A percentile compares a stretch with the other conserved stretches of the same genome.
These are phyloP conservation scores for Phyllostomus hastatus DNA, from an alignment of 2,113 vertebrate genomes.

Conservation along the genomic window DNA sequence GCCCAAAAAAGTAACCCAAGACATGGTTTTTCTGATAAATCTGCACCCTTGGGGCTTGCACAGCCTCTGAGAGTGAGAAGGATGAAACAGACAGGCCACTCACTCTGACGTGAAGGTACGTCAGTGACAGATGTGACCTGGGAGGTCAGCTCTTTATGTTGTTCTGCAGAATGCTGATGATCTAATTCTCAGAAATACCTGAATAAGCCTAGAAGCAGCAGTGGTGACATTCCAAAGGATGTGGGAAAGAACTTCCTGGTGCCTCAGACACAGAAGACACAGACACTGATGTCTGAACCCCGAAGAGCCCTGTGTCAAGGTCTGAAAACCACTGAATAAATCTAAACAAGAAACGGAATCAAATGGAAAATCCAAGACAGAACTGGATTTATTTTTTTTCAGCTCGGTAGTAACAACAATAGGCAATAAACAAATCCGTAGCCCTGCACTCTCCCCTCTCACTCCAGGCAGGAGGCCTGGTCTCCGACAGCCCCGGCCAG, in stretches of 20 bases:
- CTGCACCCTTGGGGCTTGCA: background rate
- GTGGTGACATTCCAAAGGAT: background rate
- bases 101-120: background rate
- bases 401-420: background rate
- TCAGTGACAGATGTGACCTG: background rate
- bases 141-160: background rate
- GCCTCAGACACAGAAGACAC: background rate
- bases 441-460: background rate
- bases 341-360: background rate
- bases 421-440: background rate
- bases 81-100: background rate
- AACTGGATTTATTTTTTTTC: background rate
- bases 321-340: background rate
- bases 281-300: background rate
- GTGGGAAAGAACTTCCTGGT: background rate
- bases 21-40: background rate
- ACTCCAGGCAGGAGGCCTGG: background rate
- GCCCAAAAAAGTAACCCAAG: background rate
- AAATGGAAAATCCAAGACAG: background rate
- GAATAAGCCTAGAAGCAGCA: background rate
- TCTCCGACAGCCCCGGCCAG: background rate
- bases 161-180: background rate
- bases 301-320: background rate
- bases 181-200: background rate
- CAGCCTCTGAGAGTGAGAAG: background rate